Percentiles rank a stretch among this genome's conserved stretches.
phyloP scores from a whole-genome alignment of 1,140 invertebrate genomes.

The Macrotrachela quadricornifera region DNA sequence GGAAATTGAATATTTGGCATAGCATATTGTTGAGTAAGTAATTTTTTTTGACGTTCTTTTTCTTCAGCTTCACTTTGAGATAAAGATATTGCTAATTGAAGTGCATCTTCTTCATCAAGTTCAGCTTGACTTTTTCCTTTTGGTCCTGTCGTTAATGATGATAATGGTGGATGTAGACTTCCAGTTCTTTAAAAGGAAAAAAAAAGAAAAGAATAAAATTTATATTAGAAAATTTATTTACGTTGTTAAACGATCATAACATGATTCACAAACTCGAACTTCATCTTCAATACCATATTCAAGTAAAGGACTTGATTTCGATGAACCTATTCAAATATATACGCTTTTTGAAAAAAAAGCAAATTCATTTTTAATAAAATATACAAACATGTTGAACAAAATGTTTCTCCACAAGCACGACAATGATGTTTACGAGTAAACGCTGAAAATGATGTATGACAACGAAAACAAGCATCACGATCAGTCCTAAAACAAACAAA shows the following conservation, averaged over 20 bases:
- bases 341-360: too few relatives aligned
- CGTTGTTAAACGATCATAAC: constrained; percentile 56
- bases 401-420: neutral
- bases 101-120: constrained; percentile 66
- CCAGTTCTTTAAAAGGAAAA: neutral
- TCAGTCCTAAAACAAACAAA: too few relatives aligned
- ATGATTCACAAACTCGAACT: constrained; percentile 86
- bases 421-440: constrained; percentile 47
- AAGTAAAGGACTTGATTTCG: constrained; percentile 65
- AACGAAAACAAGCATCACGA: constrained; percentile 50
- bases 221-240: neutral
- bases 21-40: too few relatives aligned
- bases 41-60: constrained; percentile 39
- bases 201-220: neutral
- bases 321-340: constrained; percentile 41
- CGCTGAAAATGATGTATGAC: constrained; percentile 55
- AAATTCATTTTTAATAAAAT: too few relatives aligned
- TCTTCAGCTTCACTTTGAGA: constrained; percentile 92
- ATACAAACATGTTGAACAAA: neutral
- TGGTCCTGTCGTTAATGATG: constrained; percentile 30
- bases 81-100: constrained; percentile 77
- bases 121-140: constrained; percentile 52
- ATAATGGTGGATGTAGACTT: constrained; percentile 1
- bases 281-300: constrained; percentile 98
- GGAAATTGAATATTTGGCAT: too few relatives aligned